Evolutionary conservation across 2,113 vertebrate species (phyloP), one percentile per base, ranked within the genome.

Genomic region (Tupaia tana): DNA sequence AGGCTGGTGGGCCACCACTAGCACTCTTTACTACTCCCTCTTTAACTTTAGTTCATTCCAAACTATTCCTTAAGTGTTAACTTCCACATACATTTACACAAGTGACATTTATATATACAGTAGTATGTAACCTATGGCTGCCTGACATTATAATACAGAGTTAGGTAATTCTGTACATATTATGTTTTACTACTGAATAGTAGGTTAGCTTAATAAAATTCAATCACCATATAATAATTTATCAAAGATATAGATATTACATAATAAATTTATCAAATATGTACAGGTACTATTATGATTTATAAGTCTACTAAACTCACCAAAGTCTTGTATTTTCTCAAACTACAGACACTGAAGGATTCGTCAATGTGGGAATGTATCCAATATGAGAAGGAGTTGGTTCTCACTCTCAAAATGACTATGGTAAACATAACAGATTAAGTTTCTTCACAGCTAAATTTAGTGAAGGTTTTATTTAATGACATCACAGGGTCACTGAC

Each of bases 311-410:
- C n/a, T 75, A 80, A 91, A 59, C 13, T 81, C 43, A 58, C 0
- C 67, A 71, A 64, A 84, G 24, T 12, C 71, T 89, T 56, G 59
- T 59, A 16, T 61, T 74, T 73, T 74, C 77, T 90, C 54, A 16
- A 52, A n/a, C 73, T 27, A 43, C 7, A 80, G 63, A 89, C 4
- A 93, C n/a, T 78, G 34, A 67, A 58, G 92, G 71, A 89, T 83
- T 54, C 2, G 13, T 18, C 54, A 25, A 78, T 2, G 19, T 19
- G 29, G 43, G 27, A 7, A 24, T 27, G 27, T 2, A 15, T 25
- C 63, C 73, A 22, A 9, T 18, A 75, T 14, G 20, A 8, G 12
- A 34, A 34, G 66, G 29, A 25, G 19, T 12, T 66, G 16, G 15
- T 13, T 81, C 79, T 93, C 54, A 75, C 31, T 87, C n/a, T 86